Conservation (phyloP, 1,140 invertebrate species). For the Bombus impatiens region DNA sequence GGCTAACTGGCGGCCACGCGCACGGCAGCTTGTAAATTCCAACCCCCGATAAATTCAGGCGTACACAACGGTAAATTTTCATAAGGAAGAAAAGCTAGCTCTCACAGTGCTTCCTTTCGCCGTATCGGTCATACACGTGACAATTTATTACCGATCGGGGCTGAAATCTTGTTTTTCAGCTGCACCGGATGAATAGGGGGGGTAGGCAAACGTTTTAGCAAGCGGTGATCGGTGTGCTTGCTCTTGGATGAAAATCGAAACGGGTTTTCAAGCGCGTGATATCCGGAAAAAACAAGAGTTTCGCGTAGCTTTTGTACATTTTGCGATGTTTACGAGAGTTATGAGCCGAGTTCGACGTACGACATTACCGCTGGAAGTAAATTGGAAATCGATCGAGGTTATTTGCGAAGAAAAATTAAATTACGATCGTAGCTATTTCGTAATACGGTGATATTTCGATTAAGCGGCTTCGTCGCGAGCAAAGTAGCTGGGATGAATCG, state of each 20-base stretch:
- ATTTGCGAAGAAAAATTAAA: neutral
- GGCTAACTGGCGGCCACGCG: slow-evolving; percentile 24
- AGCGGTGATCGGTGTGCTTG: slow-evolving; percentile 5
- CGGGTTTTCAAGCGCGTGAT: neutral
- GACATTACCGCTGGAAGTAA: too few relatives aligned
- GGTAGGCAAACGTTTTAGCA: slow-evolving; percentile 8
- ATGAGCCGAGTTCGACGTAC: neutral
- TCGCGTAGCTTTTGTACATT: neutral
- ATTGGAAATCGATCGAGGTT: neutral
- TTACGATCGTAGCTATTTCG: neutral
- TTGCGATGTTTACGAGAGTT: neutral
- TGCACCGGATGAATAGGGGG: neutral
- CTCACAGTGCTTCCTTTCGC: neutral
- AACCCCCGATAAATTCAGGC: slow-evolving; percentile 58
- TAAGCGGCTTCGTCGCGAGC: neutral
- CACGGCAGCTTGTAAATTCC: slow-evolving; percentile 52
- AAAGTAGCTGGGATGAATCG: neutral
- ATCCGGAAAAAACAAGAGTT: neutral
- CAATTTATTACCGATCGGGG: slow-evolving; percentile 20
- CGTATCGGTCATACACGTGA: neutral
- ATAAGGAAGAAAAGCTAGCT: slow-evolving; percentile 49
- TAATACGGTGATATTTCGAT: neutral
- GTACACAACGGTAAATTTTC: slow-evolving; percentile 64
- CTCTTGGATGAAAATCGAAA: neutral
- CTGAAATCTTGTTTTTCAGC: slow-evolving; percentile 6